Base-by-base conservation (phyloP, 2,113 vertebrate genomes). In the Dicentrarchus labrax region DNA sequence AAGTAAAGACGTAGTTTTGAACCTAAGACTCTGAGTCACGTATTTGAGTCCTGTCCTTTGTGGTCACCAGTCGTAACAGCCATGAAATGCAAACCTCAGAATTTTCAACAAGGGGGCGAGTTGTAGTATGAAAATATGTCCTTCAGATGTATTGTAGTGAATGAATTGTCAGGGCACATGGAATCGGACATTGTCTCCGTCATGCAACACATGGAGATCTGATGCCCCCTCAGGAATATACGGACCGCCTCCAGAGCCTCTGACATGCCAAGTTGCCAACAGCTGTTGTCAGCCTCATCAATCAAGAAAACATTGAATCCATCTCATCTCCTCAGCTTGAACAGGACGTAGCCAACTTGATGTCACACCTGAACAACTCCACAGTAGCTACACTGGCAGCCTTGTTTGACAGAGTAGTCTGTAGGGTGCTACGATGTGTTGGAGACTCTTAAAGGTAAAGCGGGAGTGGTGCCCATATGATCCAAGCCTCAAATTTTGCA, bases 201-300 rank as follows among this genome's bases (percentile, higher is more conserved):
- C 22, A 17, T 66, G 43, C 36, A n/a, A 50, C 73, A 50, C n/a
- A 19, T 56, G 22, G 36, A 47, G 36, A 48, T 76, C 13, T 17
- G 65, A 67, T 2, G 64, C 19, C 48, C 12, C 22, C 8, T 10
- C 21, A 30, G 30, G 48, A 54, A 48, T 19, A 51, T 39, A 13
- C 24, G 4, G 30, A 41, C n/a, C n/a, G 47, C 38, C 39, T 75
- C 38, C 38, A n/a, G 22, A 82, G 62, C 45, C 0, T 71, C 38
- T 69, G 68, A 65, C 50, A n/a, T 30, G 54, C 19, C 71, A 62
- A 22, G 75, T 41, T 71, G 67, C 66, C 71, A 68, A 57, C 41
- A 72, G 65, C 70, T 39, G 53, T 24, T 83, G 56, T 79, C 70
- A 61, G 36, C 21, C 15, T 71, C 70, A 76, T 79, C 65, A 71